Base-by-base conservation (phyloP, 2,797 vertebrate species). In the Dermochelys coriacea region DNA sequence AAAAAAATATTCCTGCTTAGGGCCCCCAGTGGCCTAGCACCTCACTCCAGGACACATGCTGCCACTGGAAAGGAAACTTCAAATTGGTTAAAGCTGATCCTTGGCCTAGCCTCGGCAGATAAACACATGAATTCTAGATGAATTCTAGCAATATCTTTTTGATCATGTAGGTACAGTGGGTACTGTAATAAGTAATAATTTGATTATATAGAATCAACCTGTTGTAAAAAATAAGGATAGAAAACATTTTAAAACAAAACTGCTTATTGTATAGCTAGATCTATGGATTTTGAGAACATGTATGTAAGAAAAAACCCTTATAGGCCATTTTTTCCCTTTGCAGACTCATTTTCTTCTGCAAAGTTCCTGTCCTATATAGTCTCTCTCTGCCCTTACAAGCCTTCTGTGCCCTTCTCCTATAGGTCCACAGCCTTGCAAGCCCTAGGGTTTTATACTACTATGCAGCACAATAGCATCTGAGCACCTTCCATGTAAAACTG, bases 251-350 rank as follows among this genome's bases (percentile, higher is more conserved):
- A 51, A 15, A 3, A 61, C 34, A 88, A 1, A 81, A 34, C 64
- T 85, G 41, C 41, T 41, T 74, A 25, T 74, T 74, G 23, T 25
- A 27, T 74, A 74, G 37, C 12, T 74, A 74, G 71, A 74, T 27
- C 71, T 74, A 7, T 74, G 59, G 21, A 82, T 68, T 87, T 57
- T 90, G 51, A 45, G 87, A 84, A 88, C 75, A 15, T 80, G 57
- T 88, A 89, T 90, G 27, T 29, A 84, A 21, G 51, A 91, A 94
- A 54, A 27, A 27, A 29, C 55, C 55, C 12, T 3, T 52, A 47
- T 89, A 9, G 11, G 31, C 31, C 21, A n/a, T 75, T 59, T 87
- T 92, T 2, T 3, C 41, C 3, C 16, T 80, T 19, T 85, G 82
- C n/a, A 77, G 51, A 2, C 5, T 5, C 31, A 6, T 90, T 87